These are phyloP conservation scores for Mycteria americana DNA, from an alignment of 2,797 vertebrate species.

Conservation along the genomic window DNA sequence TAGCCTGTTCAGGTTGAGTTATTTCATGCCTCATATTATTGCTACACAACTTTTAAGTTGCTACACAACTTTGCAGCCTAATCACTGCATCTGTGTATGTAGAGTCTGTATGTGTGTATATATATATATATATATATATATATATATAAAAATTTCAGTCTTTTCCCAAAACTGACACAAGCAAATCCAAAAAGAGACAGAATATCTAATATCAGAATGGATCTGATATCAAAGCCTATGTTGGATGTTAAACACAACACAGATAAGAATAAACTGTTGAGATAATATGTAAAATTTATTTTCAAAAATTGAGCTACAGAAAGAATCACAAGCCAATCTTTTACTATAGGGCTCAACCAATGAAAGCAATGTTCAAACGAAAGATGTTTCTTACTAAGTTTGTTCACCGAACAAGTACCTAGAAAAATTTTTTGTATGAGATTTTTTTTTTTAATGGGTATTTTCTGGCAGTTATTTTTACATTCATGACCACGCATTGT, in stretches of 20 bases:
- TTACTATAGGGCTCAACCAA: neutral
- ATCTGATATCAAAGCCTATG: neutral
- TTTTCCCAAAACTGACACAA: neutral
- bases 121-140: too few relatives aligned
- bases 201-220: neutral
- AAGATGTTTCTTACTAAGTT: neutral
- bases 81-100: neutral
- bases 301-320: neutral
- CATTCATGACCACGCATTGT: neutral
- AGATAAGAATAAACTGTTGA: neutral
- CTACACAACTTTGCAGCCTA: neutral
- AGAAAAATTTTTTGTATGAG: neutral
- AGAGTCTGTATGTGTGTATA: neutral
- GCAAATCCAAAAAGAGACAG: neutral
- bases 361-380: neutral
- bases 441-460: neutral
- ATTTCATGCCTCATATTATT: neutral
- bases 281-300: neutral
- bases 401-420: neutral
- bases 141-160: neutral
- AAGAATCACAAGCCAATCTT: neutral
- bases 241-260: neutral
- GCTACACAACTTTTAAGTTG: neutral
- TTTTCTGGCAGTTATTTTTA: neutral
- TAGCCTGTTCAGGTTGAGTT: neutral